A percentile compares a stretch with the other conserved stretches of the same genome.
phyloP scores from a whole-genome alignment of 2,888 invertebrate genomes.

The Drosophila nigricruria region DNA sequence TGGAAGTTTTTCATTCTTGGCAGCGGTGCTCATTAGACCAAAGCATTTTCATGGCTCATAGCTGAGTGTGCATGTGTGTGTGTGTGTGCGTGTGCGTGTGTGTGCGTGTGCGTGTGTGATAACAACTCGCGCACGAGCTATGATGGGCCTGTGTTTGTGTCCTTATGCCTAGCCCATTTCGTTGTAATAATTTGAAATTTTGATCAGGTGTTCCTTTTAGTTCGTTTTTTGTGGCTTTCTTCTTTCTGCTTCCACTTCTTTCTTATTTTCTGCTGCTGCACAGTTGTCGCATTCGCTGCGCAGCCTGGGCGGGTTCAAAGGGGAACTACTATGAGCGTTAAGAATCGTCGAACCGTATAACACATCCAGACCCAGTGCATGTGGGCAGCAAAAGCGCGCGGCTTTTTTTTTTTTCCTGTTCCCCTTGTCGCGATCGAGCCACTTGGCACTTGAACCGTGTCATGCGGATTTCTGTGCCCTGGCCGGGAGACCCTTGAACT shows the following conservation, averaged over 20 bases:
- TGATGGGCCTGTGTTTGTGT: slow-evolving; percentile 51
- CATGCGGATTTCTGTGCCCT: slow-evolving; percentile 50
- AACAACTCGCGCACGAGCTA: slow-evolving; percentile 74
- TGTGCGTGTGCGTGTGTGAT: slow-evolving; percentile 45
- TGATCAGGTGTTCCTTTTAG: slow-evolving; percentile 74
- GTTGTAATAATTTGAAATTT: slow-evolving; percentile 78
- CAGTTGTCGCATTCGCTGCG: slow-evolving; percentile 22
- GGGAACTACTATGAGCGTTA: slow-evolving; percentile 76
- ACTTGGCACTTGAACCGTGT: slow-evolving; percentile 73
- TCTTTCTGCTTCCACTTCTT: slow-evolving; percentile 13
- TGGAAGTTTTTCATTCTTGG: slow-evolving; percentile 64
- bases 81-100: slow-evolving; percentile 30
- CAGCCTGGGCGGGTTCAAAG: slow-evolving; percentile 62
- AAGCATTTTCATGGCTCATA: slow-evolving; percentile 67
- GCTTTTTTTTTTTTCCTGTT: slow-evolving; percentile 43
- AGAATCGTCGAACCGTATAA: slow-evolving; percentile 75
- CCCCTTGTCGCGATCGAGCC: slow-evolving; percentile 38
- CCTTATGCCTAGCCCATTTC: slow-evolving; percentile 72
- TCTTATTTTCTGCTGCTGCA: slow-evolving; percentile 23
- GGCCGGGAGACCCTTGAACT: slow-evolving; percentile 12
- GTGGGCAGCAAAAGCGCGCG: slow-evolving; percentile 70
- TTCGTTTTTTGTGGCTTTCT: slow-evolving; percentile 62
- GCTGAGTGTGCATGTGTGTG: slow-evolving; percentile 15
- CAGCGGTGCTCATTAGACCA: slow-evolving; percentile 76
- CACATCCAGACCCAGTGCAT: slow-evolving; percentile 36